These are phyloP conservation scores for Sussaba pulchella DNA, from an alignment of 2,888 invertebrate species.

Conservation along the genomic window DNA sequence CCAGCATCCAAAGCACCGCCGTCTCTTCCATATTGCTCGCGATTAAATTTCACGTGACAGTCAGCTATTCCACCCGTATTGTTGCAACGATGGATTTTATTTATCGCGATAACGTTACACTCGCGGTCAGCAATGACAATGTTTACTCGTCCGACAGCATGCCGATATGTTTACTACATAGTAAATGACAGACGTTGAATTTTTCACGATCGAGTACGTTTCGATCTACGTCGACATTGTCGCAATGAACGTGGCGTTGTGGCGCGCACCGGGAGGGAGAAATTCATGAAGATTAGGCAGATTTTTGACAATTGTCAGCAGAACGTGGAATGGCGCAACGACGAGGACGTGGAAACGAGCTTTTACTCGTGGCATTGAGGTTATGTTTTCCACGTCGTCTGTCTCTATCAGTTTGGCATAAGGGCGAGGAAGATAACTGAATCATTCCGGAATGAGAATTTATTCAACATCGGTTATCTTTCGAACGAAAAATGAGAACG, in stretches of 20 bases:
- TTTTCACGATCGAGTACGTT: background rate
- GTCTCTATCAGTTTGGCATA: too few species aligned
- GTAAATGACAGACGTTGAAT: background rate
- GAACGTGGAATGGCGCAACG: slow-evolving; percentile 31
- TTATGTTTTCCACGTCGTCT: too few species aligned
- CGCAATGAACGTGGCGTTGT: slow-evolving; percentile 53
- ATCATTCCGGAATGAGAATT: too few species aligned
- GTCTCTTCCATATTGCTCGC: slow-evolving; percentile 91
- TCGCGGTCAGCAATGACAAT: background rate
- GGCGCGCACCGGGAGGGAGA: slow-evolving; percentile 14
- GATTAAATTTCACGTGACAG: slow-evolving; percentile 1
- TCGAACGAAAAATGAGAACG: too few species aligned
- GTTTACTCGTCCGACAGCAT: background rate
- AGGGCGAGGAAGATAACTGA: too few species aligned
- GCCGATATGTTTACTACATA: background rate
- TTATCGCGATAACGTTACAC: background rate
- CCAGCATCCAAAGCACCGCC: slow-evolving; percentile 92
- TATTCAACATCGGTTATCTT: too few species aligned
- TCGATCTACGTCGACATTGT: slow-evolving; percentile 61
- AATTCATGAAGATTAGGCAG: background rate
- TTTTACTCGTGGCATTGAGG: too few species aligned
- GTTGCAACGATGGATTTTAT: slow-evolving; percentile 9
- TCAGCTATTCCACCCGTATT: background rate
- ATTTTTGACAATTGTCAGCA: slow-evolving; percentile 64
- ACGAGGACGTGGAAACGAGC: background rate